Evolutionary conservation across 2,797 vertebrate genomes (phyloP).

Genomic region (Crocidura indochinensis): DNA sequence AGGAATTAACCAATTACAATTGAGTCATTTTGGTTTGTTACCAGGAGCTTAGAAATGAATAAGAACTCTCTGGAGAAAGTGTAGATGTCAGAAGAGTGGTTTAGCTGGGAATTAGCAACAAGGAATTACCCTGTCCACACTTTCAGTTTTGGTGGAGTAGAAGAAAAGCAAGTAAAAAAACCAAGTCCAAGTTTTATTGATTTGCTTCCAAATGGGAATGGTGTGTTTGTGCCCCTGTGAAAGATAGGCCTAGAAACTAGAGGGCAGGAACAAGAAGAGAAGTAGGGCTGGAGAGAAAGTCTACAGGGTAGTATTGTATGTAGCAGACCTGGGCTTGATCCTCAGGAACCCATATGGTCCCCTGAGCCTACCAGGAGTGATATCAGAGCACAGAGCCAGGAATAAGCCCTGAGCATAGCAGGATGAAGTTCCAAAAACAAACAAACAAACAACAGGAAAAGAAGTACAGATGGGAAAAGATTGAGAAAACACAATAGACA

Average conservation of each 20-base stretch:
- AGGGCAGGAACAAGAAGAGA: neutral
- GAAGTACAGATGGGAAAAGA: neutral
- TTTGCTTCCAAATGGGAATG: neutral
- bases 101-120: neutral
- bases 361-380: no score
- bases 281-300: neutral
- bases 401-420: no score
- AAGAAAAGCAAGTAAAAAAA: neutral
- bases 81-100: neutral
- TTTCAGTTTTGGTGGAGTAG: neutral
- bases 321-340: no score
- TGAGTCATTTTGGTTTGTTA: conserved; percentile 43
- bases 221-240: neutral
- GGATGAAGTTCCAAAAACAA: no score
- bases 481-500: neutral
- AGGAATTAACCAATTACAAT: conserved; percentile 37
- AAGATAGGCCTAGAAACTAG: neutral
- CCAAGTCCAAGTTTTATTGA: neutral
- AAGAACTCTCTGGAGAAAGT: conserved; percentile 1
- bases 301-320: no score
- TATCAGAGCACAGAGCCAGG: no score
- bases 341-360: no score
- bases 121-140: neutral
- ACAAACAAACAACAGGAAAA: neutral
- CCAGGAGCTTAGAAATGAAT: neutral